Evolutionary conservation across 2,113 vertebrate genomes (phyloP).

Genomic region (Malurus elegans): DNA sequence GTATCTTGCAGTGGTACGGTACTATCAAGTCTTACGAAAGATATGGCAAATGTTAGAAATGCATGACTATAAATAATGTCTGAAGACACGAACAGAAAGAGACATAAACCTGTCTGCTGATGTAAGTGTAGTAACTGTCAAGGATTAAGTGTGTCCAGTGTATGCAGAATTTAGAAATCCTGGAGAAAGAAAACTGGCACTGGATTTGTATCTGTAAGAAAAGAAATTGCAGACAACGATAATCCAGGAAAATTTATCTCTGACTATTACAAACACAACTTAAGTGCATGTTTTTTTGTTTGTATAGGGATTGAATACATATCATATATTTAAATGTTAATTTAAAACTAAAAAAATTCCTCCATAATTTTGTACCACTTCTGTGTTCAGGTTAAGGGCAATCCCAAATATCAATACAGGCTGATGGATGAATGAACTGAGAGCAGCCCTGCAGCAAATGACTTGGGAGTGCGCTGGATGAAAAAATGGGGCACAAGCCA

Average conservation of each 20-base stretch:
- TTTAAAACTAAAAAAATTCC: not conserved
- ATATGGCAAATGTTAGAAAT: constrained; percentile 58
- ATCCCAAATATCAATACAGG: not conserved
- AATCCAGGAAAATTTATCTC: not conserved
- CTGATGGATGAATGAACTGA: not conserved
- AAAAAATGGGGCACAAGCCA: not conserved
- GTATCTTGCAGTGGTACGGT: constrained; percentile 41
- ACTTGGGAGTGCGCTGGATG: not conserved
- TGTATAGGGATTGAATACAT: not conserved
- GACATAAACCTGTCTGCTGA: not conserved
- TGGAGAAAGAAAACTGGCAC: not conserved
- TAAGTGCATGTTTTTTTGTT: not conserved
- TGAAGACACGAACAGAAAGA: not conserved
- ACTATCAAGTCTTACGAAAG: constrained; percentile 45
- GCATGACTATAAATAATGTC: constrained; percentile 45
- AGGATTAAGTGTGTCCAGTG: not conserved
- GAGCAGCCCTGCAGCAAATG: not conserved
- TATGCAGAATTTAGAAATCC: not conserved
- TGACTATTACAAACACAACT: not conserved
- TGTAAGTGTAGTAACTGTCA: not conserved
- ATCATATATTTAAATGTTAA: not conserved
- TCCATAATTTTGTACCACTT: not conserved
- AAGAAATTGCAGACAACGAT: not conserved
- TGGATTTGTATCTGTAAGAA: not conserved
- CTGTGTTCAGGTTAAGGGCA: not conserved